Percentiles rank a stretch among this genome's conserved stretches.
These are phyloP conservation scores for Rhyacophila brunnea DNA, from an alignment of 1,140 invertebrate species.

Conservation along the genomic window DNA sequence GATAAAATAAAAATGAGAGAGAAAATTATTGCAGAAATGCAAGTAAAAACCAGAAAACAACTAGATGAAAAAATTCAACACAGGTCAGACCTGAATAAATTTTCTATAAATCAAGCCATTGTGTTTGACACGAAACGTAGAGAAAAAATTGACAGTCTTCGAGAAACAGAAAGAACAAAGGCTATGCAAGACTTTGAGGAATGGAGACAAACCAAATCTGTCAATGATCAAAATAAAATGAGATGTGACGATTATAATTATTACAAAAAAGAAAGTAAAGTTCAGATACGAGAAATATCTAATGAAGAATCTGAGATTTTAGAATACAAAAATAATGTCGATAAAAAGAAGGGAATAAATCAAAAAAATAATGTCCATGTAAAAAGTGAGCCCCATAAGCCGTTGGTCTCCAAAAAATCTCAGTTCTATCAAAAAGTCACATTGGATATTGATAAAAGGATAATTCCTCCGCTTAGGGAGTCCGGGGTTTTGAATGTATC, in stretches of 20 bases:
- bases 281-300: constrained; percentile 12
- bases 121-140: constrained; percentile 55
- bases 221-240: no score
- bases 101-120: constrained; percentile 62
- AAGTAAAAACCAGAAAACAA: constrained; percentile 55
- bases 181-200: constrained; percentile 66
- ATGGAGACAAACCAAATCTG: constrained; percentile 54
- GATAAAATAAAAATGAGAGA: constrained; percentile 56
- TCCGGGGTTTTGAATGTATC: constrained; percentile 61
- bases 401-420: constrained; percentile 34
- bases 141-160: constrained; percentile 57
- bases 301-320: constrained; percentile 1
- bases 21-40: constrained; percentile 52
- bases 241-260: constrained; percentile 2
- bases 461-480: constrained; percentile 60
- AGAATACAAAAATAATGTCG: constrained; percentile 4
- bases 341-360: constrained; percentile 27
- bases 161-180: constrained; percentile 56
- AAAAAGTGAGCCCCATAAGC: constrained; percentile 6
- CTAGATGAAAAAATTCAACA: constrained; percentile 51
- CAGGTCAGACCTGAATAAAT: constrained; percentile 51
- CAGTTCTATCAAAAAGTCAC: constrained; percentile 46
- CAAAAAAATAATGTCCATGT: constrained; percentile 10
- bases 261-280: constrained; percentile 3
- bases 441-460: constrained; percentile 41